Evolutionary conservation across 2,113 vertebrate genomes (phyloP).

Genomic region (Pseudolaguvia tuberculata): DNA sequence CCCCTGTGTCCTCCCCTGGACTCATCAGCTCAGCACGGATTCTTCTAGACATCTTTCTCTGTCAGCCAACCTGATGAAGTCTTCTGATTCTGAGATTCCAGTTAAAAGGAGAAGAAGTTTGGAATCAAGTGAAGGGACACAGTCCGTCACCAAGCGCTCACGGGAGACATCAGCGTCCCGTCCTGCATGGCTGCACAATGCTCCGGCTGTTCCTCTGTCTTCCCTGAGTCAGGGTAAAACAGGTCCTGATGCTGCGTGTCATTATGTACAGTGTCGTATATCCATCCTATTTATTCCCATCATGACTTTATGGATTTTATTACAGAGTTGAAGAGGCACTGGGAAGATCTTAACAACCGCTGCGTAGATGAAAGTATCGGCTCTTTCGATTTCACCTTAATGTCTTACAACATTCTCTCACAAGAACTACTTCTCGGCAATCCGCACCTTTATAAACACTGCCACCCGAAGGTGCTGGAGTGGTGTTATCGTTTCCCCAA

Average conservation of each 20-base stretch:
- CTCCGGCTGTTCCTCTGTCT: not conserved
- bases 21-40: slow-evolving; percentile 50
- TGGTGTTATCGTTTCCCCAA: slow-evolving; percentile 84
- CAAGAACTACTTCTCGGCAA: slow-evolving; percentile 89
- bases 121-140: not conserved
- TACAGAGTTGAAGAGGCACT: slow-evolving; percentile 72
- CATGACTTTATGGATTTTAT: not conserved
- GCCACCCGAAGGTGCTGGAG: slow-evolving; percentile 67
- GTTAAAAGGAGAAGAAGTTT: slow-evolving; percentile 72
- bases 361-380: slow-evolving; percentile 54
- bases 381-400: slow-evolving; percentile 85
- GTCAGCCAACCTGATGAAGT: slow-evolving; percentile 67
- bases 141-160: not conserved
- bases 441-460: slow-evolving; percentile 84
- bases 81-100: slow-evolving; percentile 66
- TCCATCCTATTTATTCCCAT: no score
- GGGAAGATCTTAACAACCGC: slow-evolving; percentile 73
- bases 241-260: slow-evolving; percentile 11
- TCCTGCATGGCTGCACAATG: not conserved
- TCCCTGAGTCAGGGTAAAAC: not conserved
- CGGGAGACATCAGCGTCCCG: not conserved
- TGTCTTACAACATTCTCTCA: slow-evolving; percentile 96
- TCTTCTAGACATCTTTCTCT: slow-evolving; percentile 62
- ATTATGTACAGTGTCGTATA: not conserved
- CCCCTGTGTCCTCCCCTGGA: slow-evolving; percentile 37